Evolutionary conservation across 1,140 invertebrate species (phyloP), one percentile per base, ranked within the genome.

Genomic region (Trinorchestia longiramus): DNA sequence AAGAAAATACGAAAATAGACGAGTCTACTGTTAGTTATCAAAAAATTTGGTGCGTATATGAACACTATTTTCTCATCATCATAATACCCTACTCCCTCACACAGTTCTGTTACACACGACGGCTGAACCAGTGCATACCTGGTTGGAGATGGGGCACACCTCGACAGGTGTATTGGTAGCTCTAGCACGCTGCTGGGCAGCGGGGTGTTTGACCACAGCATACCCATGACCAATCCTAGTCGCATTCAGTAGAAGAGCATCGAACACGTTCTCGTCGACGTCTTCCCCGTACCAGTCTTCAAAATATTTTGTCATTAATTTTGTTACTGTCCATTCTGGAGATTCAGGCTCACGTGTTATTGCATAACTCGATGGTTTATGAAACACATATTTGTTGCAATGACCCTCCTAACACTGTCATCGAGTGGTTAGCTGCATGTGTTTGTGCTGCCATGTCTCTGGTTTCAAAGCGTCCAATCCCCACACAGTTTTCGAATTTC

Each of bases 151-250:
- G 0, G 99, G 98, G 97, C 98, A 98, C 0, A 99, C 97, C 97
- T 99, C 99, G 19, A 99, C 97, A 17, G 98, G 98, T 96, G 99
- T 98, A 41, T 98, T 97, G 95, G 97, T 97, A 87, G 98, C 97
- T 96, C 98, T 98, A 0, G 98, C 97, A 92, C 98, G 97, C 43
- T 98, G 97, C 97, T 98, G 97, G 0, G 99, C 97, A 11, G 97
- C 96, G 0, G 99, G 98, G 97, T 99, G 99, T 97, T 99, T 99
- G 0, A 97, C 97, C 4, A 99, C 96, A 1, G 98, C 98, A 97
- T 98, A 98, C 0, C 98, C 98, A 97, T 98, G 98, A 0, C 98
- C 98, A 96, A 98, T 98, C 19, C 98, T 97, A 95, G 98, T 98
- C 0, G 98, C 97, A 91, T 98, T 98, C 41, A 99, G 97, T n/a